These are phyloP conservation scores for Pungitius pungitius DNA, from an alignment of 2,113 vertebrate species.

Conservation along the genomic window DNA sequence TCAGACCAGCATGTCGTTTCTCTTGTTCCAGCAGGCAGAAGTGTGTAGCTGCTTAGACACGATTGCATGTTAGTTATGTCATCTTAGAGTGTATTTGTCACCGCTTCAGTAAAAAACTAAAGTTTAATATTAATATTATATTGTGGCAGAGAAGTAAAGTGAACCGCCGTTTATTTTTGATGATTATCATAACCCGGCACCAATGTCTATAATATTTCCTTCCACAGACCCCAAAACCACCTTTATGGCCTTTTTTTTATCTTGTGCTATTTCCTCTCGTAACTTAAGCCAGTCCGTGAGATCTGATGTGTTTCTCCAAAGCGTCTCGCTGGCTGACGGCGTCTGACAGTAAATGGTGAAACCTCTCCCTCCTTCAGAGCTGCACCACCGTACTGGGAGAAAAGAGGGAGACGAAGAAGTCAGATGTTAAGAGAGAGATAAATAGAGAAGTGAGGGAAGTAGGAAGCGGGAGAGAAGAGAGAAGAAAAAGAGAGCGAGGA, in stretches of 20 bases:
- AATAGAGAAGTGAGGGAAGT: neutral
- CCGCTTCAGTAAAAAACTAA: no score
- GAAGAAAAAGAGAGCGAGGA: neutral
- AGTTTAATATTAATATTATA: no score
- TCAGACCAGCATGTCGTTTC: constrained; percentile 24
- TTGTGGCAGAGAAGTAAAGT: no score
- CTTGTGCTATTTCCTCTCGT: neutral
- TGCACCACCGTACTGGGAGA: constrained; percentile 50
- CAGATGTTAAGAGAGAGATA: neutral
- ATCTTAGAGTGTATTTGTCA: no score
- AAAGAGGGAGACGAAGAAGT: constrained; percentile 2
- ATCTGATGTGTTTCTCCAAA: neutral
- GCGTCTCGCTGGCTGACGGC: constrained; percentile 21
- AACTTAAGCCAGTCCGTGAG: neutral
- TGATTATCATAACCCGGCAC: neutral
- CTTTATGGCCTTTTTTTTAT: neutral
- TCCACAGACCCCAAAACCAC: neutral
- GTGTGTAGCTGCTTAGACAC: neutral
- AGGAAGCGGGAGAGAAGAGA: neutral
- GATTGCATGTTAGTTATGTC: neutral
- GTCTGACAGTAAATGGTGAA: constrained; percentile 53
- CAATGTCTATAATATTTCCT: no score
- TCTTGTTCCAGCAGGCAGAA: constrained; percentile 3
- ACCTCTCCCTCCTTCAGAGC: constrained; percentile 36
- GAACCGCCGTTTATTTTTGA: neutral